phyloP scores from a whole-genome alignment of 2,888 invertebrate genomes.

The Empis stercorea region DNA sequence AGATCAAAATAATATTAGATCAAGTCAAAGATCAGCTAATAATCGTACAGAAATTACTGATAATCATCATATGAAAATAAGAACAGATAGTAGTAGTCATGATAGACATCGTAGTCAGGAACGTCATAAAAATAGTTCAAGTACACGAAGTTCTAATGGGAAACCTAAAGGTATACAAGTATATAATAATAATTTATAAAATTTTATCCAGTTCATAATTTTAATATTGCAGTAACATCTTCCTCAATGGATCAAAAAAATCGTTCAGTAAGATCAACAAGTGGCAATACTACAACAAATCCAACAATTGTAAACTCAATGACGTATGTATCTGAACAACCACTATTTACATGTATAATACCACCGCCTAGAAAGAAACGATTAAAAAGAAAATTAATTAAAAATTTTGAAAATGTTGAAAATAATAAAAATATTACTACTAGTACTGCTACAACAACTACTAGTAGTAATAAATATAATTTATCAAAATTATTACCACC shows the following conservation, averaged over 20 bases:
- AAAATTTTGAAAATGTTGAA: background rate
- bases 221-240: background rate
- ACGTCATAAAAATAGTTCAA: background rate
- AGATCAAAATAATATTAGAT: background rate
- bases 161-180: no score
- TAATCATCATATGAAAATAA: no score
- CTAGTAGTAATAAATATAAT: background rate
- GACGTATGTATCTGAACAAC: constrained; percentile 35
- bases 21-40: background rate
- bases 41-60: no score
- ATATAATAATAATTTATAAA: no score
- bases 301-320: constrained; percentile 15
- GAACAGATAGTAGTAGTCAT: constrained; percentile 1
- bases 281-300: constrained; percentile 10
- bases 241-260: background rate
- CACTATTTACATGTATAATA: constrained; percentile 19
- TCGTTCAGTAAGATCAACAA: constrained; percentile 7
- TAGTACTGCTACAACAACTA: constrained; percentile 8
- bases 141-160: no score
- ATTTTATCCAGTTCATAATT: no score
- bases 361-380: constrained; percentile 33
- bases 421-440: constrained; percentile 8
- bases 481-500: background rate
- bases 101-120: background rate
- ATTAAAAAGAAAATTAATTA: constrained; percentile 21